Base-by-base conservation (phyloP, 2,888 invertebrate species). In the Callinectes sapidus region DNA sequence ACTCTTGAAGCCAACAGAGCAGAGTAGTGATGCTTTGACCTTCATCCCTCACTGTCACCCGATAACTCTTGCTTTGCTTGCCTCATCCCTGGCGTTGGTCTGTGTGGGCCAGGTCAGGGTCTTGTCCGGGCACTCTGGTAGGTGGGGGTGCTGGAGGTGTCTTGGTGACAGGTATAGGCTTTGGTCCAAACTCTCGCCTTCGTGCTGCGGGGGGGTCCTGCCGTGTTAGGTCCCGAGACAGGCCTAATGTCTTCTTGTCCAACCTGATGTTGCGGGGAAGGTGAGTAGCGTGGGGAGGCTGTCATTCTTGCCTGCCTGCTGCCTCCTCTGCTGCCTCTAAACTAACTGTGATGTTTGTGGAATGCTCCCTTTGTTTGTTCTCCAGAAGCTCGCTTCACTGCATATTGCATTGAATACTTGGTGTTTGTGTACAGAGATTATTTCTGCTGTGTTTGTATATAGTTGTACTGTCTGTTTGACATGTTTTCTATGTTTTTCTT, bases 371-470 rank as follows among this genome's bases (percentile, higher is more conserved):
- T 71, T 71, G 71, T 13, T 71, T n/a, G 71, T 71, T 10, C 6
- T 71, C 71, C 28, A n/a, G 28, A 23, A 13, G 28, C 23, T 10
- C 32, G 35, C 32, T 35, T 81, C 18, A 81, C 81, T 35, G 32
- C 32, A 32, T 32, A 81, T 81, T 92, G 71, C 92, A 54, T 85
- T 48, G 35, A 42, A 77, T 48, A 39, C 35, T 71, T 81, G 54
- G 54, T 77, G 28, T 92, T 93, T 94, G 92, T 93, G 92, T 94
- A 90, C 85, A 90, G 42, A 90, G 42, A 94, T 94, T 95, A 94
- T 94, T 90, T 94, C 94, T 95, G 42, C 94, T 94, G 94, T 95
- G 94, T 94, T 90, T 94, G 94, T 95, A 92, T 94, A 89, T 89
- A 35, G 32, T 18, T 89, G 55, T 89, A 48, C 6, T 39, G 18